Conservation (phyloP, 1,140 invertebrate species). For the Aphelenchoides avenae region DNA sequence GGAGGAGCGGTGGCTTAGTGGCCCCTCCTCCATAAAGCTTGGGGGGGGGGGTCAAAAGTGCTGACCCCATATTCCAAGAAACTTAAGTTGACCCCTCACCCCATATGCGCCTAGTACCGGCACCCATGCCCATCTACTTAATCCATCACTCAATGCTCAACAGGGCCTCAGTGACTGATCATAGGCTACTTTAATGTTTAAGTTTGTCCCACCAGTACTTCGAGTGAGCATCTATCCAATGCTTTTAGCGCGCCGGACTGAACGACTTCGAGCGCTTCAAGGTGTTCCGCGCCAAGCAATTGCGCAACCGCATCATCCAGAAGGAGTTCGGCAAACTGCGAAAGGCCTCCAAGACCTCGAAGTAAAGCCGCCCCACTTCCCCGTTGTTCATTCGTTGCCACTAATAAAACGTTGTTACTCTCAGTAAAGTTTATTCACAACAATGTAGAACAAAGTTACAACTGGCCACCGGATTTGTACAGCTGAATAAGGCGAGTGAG, state of each 20-base stretch:
- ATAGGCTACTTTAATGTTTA: slow-evolving; percentile 14
- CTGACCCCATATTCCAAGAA: too few relatives aligned
- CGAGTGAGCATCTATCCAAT: slow-evolving; percentile 22
- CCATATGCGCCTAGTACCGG: too few relatives aligned
- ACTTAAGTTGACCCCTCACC: too few relatives aligned
- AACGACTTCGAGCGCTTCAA: slow-evolving; percentile 95
- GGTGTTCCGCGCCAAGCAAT: slow-evolving; percentile 78
- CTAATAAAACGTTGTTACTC: too few relatives aligned
- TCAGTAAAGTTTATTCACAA: not conserved
- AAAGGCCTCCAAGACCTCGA: slow-evolving; percentile 64
- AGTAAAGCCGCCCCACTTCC: slow-evolving; percentile 16
- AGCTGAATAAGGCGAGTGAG: slow-evolving; percentile 76
- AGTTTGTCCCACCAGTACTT: too few relatives aligned
- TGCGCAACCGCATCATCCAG: slow-evolving; percentile 79
- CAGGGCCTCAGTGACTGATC: slow-evolving; percentile 45
- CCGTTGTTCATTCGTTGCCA: too few relatives aligned
- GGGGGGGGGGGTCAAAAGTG: too few relatives aligned
- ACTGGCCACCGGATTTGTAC: not conserved
- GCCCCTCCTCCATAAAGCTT: too few relatives aligned
- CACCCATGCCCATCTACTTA: too few relatives aligned
- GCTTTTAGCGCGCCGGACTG: slow-evolving; percentile 73
- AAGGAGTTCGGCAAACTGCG: slow-evolving; percentile 74
- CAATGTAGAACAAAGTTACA: not conserved
- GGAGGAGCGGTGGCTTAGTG: too few relatives aligned
- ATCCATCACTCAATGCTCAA: not conserved